Evolutionary conservation across 2,113 vertebrate species (phyloP).

Genomic region (Capreolus pygargus): DNA sequence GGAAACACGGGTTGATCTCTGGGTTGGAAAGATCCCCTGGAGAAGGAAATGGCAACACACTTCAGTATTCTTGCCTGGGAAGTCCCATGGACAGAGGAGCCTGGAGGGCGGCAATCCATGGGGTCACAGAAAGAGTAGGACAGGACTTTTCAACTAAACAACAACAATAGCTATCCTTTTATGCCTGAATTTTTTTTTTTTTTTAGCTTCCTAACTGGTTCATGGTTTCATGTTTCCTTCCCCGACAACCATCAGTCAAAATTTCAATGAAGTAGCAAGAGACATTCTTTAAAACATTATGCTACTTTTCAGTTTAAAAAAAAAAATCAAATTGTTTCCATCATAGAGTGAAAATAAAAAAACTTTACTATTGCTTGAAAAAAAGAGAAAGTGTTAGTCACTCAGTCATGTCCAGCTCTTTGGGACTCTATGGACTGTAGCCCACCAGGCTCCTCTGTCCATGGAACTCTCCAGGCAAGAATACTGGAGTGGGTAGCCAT

Average conservation of each 20-base stretch:
- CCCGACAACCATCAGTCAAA: not conserved
- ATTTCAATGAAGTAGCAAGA: not conserved
- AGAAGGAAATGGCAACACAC: not conserved
- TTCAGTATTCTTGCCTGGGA: not conserved
- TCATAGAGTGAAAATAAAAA: not conserved
- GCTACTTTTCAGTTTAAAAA: not conserved
- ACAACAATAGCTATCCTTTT: not conserved
- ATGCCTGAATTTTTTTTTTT: not conserved
- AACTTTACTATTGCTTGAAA: not conserved
- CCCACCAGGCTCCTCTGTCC: not conserved
- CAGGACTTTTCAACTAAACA: not conserved
- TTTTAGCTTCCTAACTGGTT: not conserved
- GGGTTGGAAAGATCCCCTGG: not conserved
- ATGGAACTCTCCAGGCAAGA: not conserved
- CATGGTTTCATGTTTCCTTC: not conserved
- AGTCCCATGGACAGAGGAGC: not conserved
- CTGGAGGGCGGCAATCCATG: not conserved
- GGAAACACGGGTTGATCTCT: not conserved
- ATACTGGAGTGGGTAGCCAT: not conserved
- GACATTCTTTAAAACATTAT: not conserved
- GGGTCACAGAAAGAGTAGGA: not conserved
- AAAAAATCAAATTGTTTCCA: not conserved
- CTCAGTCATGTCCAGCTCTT: not conserved
- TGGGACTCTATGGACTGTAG: not conserved
- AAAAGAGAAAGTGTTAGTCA: not conserved